Evolutionary conservation across 2,797 vertebrate genomes (phyloP).

Genomic region (Erpetoichthys calabaricus): DNA sequence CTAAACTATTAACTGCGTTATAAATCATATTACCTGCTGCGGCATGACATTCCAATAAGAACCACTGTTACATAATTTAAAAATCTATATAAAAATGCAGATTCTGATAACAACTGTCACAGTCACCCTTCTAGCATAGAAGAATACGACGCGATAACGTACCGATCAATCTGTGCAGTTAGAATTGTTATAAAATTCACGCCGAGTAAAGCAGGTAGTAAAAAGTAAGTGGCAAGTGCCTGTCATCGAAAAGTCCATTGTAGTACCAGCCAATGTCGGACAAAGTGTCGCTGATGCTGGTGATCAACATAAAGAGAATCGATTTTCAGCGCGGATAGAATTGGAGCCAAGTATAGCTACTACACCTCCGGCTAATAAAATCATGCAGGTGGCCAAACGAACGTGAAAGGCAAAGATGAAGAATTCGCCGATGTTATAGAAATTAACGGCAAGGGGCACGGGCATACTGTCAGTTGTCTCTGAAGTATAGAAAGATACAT

Average conservation of each 20-base stretch:
- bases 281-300: too few relatives aligned
- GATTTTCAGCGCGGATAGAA: too few relatives aligned
- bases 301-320: too few relatives aligned
- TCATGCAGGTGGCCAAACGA: too few relatives aligned
- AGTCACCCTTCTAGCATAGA: conserved; percentile 44
- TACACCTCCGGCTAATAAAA: too few relatives aligned
- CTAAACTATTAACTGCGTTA: conserved; percentile 49
- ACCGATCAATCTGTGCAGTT: conserved; percentile 59
- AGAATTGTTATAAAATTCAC: conserved; percentile 59
- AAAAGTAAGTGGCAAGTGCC: conserved; percentile 49
- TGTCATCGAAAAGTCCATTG: conserved; percentile 58
- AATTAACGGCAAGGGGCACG: too few relatives aligned
- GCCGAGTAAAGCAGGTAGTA: conserved; percentile 55
- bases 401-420: too few relatives aligned
- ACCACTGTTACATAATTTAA: conserved; percentile 48
- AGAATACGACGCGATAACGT: conserved; percentile 53
- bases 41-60: conserved; percentile 47
- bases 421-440: too few relatives aligned
- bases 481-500: too few relatives aligned
- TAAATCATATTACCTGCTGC: conserved; percentile 43
- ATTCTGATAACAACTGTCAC: conserved; percentile 30
- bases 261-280: too few relatives aligned
- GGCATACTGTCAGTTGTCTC: too few relatives aligned
- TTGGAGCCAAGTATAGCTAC: too few relatives aligned
- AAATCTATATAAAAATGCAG: conserved; percentile 52